Conservation (phyloP, 1,140 invertebrate species). For the Ladona fulva region DNA sequence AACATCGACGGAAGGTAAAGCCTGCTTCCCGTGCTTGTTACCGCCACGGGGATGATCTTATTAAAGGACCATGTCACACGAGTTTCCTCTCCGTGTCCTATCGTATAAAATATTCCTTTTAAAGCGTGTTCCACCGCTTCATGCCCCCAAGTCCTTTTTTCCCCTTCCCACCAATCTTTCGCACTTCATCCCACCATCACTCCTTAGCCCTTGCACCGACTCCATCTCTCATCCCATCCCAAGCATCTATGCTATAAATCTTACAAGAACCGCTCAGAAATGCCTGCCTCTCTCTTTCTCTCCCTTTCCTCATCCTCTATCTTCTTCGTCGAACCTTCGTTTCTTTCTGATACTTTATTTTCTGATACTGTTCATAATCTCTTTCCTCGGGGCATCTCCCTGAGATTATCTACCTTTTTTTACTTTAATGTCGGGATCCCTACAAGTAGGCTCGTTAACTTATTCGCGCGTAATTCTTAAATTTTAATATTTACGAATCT, state of each 20-base stretch:
- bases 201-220: neutral
- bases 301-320: neutral
- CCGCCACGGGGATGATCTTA: neutral
- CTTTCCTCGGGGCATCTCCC: neutral
- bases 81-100: neutral
- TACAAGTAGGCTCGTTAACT: too few relatives aligned
- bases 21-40: neutral
- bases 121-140: neutral
- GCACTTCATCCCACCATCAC: neutral
- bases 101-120: slow-evolving; percentile 4
- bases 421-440: too few relatives aligned
- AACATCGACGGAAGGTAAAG: too few relatives aligned
- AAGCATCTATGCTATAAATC: neutral
- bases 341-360: neutral
- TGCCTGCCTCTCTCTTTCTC: too few relatives aligned
- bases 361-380: neutral
- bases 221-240: neutral
- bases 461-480: too few relatives aligned
- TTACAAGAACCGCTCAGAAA: too few relatives aligned
- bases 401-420: too few relatives aligned
- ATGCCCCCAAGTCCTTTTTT: neutral
- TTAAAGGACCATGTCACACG: neutral
- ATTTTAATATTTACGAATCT: too few relatives aligned
- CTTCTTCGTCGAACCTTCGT: neutral
- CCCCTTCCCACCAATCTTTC: neutral